phyloP scores from a whole-genome alignment of 2,113 vertebrate species.

The Rhinolophus ferrumequinum region DNA sequence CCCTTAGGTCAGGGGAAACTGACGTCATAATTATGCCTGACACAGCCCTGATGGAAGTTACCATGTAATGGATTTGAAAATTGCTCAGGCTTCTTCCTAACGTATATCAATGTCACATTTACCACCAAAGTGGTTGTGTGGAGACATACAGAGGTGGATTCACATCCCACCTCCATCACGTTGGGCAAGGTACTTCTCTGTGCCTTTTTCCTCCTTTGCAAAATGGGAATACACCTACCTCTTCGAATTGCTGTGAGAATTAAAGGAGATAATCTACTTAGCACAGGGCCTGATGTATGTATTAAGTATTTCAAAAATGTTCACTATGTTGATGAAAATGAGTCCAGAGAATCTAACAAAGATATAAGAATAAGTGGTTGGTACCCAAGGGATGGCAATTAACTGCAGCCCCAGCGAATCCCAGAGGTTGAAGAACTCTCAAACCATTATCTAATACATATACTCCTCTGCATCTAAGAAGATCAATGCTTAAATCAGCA shows the following conservation, averaged over 20 bases:
- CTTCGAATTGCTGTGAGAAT: neutral
- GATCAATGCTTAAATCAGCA: neutral
- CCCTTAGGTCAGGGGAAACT: neutral
- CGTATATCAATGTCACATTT: neutral
- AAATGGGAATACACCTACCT: neutral
- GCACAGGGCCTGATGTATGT: neutral
- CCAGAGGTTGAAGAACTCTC: neutral
- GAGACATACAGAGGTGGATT: neutral
- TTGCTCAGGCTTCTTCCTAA: neutral
- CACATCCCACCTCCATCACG: neutral
- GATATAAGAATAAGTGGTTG: neutral
- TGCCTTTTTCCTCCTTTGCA: constrained; percentile 5
- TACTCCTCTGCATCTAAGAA: neutral
- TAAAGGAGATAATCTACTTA: neutral
- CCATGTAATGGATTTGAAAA: constrained; percentile 16
- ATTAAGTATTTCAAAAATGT: neutral
- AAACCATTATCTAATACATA: neutral
- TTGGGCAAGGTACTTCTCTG: neutral
- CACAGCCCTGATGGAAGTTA: neutral
- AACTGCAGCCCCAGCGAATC: neutral
- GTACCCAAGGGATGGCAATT: neutral
- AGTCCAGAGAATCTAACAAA: constrained; percentile 21
- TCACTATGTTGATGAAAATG: neutral
- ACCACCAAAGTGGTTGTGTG: neutral
- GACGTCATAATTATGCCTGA: neutral